Evolutionary conservation across 2,113 vertebrate genomes (phyloP).

Genomic region (Hiodon tergisus): DNA sequence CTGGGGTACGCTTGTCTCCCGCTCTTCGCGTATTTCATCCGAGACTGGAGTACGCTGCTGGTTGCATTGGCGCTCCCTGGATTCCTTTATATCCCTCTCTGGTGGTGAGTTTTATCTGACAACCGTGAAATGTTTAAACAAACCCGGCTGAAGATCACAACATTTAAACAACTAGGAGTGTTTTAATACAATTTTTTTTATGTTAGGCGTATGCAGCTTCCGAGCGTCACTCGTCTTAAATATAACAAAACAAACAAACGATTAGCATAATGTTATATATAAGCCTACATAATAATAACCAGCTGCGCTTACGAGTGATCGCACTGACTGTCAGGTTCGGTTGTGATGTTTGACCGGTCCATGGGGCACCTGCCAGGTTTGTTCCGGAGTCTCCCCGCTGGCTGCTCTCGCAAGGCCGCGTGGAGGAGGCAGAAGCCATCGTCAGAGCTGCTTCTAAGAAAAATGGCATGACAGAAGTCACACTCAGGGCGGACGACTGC

Average conservation of each 20-base stretch:
- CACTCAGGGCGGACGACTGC: constrained; percentile 21
- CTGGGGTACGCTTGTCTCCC: constrained; percentile 32
- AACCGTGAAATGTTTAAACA: not conserved
- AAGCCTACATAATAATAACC: too few relatives aligned
- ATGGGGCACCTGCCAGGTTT: constrained; percentile 21
- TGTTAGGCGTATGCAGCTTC: too few relatives aligned
- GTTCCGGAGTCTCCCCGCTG: constrained; percentile 38
- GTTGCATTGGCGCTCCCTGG: constrained; percentile 19
- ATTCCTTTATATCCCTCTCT: constrained; percentile 33
- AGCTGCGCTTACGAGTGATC: too few relatives aligned
- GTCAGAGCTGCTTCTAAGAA: constrained; percentile 26
- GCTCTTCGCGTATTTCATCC: constrained; percentile 32
- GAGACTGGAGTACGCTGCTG: constrained; percentile 34
- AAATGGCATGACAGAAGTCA: constrained; percentile 22
- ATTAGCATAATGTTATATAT: too few relatives aligned
- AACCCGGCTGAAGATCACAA: too few relatives aligned
- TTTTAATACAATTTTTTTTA: too few relatives aligned
- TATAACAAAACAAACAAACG: too few relatives aligned
- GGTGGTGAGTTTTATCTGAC: constrained; percentile 37
- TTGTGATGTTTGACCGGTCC: too few relatives aligned
- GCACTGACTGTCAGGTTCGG: too few relatives aligned
- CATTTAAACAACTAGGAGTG: too few relatives aligned
- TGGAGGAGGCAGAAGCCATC: constrained; percentile 32
- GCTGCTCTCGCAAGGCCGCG: constrained; percentile 30
- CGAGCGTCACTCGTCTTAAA: too few relatives aligned